Evolutionary conservation across 35 echinoderm and acorn worm genomes (phyloP).

Genomic region (Patiria miniata): DNA sequence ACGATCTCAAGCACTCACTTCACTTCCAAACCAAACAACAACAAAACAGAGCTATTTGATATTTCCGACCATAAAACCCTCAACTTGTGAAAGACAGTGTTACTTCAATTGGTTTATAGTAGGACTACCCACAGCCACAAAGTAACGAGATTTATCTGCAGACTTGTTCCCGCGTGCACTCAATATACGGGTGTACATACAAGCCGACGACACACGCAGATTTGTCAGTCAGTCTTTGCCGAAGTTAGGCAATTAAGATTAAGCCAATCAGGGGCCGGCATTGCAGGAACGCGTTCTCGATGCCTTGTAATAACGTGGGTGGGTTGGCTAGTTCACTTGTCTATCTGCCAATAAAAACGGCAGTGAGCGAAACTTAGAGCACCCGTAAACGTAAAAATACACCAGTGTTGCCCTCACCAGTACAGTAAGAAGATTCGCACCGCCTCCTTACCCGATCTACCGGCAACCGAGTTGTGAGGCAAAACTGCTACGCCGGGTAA

Average conservation of each 20-base stretch:
- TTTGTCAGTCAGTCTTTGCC: background rate
- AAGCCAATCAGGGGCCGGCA: conserved; percentile 4
- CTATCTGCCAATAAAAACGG: background rate
- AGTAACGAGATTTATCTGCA: too few species aligned
- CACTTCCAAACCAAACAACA: too few species aligned
- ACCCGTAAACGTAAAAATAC: background rate
- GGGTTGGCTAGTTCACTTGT: conserved; percentile 5
- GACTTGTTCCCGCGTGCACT: too few species aligned
- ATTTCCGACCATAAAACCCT: too few species aligned
- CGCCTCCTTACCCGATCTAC: background rate
- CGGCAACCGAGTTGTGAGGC: background rate
- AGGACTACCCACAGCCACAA: too few species aligned
- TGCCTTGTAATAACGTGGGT: background rate
- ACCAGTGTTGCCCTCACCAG: too few species aligned
- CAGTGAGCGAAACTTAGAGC: background rate
- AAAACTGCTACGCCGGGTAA: background rate
- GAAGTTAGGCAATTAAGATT: conserved; percentile 26
- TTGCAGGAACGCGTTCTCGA: background rate
- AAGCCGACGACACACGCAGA: background rate
- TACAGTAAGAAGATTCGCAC: background rate
- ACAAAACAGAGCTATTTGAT: too few species aligned
- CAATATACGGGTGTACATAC: too few species aligned
- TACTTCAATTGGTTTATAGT: too few species aligned
- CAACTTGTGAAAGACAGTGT: too few species aligned
- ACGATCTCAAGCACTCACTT: too few species aligned